Conservation (phyloP, 2,888 invertebrate genomes). For the Blera fallax region DNA sequence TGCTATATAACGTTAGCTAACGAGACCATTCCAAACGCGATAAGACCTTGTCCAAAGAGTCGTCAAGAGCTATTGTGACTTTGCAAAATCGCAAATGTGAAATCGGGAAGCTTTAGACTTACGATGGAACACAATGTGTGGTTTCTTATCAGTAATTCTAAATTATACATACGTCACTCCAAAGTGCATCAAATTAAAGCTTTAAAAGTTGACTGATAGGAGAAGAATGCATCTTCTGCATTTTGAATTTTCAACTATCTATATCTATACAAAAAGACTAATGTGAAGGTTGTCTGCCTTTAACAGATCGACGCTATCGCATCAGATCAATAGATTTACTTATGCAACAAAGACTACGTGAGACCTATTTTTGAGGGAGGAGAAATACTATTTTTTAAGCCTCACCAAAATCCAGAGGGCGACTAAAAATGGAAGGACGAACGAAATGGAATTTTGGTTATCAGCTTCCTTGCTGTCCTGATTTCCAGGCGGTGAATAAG, state of each 20-base stretch:
- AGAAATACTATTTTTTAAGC: no score
- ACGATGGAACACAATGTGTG: background rate
- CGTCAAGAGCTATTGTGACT: slow-evolving; percentile 36
- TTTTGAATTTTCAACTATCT: background rate
- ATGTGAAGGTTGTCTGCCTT: no score
- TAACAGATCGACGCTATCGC: no score
- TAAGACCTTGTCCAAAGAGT: slow-evolving; percentile 76
- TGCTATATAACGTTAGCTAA: slow-evolving; percentile 78
- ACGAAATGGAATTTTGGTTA: no score
- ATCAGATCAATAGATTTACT: no score
- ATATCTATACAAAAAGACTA: no score
- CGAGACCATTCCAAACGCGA: slow-evolving; percentile 82
- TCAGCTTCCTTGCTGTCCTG: no score
- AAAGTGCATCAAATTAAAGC: background rate
- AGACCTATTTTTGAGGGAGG: no score
- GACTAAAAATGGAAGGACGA: no score
- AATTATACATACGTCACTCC: background rate
- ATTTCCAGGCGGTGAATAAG: no score
- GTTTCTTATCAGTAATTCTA: background rate
- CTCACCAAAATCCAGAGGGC: no score
- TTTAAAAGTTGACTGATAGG: background rate
- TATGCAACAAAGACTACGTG: no score
- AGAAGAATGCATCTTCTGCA: background rate
- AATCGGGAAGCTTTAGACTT: background rate
- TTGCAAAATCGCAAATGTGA: background rate